These are phyloP conservation scores for Zhuqinia jingwanae DNA, from an alignment of 2,888 invertebrate species.

Conservation along the genomic window DNA sequence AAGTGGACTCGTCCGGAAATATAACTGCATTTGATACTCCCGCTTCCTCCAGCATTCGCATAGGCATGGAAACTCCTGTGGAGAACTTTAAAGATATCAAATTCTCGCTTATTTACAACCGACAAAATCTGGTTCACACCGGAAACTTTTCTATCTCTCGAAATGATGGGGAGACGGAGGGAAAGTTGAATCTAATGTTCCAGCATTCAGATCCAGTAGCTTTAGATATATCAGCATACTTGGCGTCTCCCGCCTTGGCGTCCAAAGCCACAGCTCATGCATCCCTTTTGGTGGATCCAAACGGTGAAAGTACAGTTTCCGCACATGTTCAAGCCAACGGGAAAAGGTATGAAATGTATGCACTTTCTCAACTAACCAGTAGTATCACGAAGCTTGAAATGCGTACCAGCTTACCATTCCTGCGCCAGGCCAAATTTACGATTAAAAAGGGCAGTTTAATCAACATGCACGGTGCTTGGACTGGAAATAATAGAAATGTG, in stretches of 20 bases:
- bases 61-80: slow-evolving; percentile 74
- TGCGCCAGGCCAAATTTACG: slow-evolving; percentile 61
- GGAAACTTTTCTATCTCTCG: slow-evolving; percentile 47
- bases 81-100: slow-evolving; percentile 70
- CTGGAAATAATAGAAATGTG: slow-evolving; percentile 71
- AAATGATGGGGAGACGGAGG: slow-evolving; percentile 64
- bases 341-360: slow-evolving; percentile 72
- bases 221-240: slow-evolving; percentile 60
- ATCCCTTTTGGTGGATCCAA: slow-evolving; percentile 59
- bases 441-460: slow-evolving; percentile 46
- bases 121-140: slow-evolving; percentile 36
- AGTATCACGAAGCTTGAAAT: slow-evolving; percentile 63
- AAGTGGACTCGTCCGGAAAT: slow-evolving; percentile 70
- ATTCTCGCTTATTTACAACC: slow-evolving; percentile 69
- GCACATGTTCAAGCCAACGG: slow-evolving; percentile 71
- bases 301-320: slow-evolving; percentile 65
- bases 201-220: slow-evolving; percentile 58
- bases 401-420: slow-evolving; percentile 68
- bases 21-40: slow-evolving; percentile 58
- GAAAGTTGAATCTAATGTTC: slow-evolving; percentile 60
- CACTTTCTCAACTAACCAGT: slow-evolving; percentile 59
- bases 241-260: slow-evolving; percentile 58
- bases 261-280: slow-evolving; percentile 62
- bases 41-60: slow-evolving; percentile 47
- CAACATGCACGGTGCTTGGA: slow-evolving; percentile 52